These are phyloP conservation scores for Eira barbara DNA, from an alignment of 2,113 vertebrate species.

Conservation along the genomic window DNA sequence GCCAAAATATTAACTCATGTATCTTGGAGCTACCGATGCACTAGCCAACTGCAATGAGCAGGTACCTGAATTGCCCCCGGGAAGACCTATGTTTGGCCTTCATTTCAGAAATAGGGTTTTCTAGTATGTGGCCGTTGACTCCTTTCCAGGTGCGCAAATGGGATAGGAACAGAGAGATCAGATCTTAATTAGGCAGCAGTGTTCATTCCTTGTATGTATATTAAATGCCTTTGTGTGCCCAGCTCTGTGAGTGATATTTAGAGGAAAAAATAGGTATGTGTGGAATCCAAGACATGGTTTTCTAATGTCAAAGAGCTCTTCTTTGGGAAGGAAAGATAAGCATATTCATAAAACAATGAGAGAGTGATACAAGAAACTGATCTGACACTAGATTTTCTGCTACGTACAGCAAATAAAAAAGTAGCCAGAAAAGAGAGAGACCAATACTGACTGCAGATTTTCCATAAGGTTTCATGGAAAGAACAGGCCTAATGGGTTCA, in stretches of 20 bases:
- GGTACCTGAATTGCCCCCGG: not conserved
- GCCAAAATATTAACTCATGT: not conserved
- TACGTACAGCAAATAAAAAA: not conserved
- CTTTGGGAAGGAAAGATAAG: not conserved
- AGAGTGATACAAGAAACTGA: not conserved
- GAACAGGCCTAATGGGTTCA: not conserved
- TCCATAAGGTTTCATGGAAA: not conserved
- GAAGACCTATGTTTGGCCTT: not conserved
- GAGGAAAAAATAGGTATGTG: not conserved
- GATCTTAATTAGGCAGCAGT: not conserved
- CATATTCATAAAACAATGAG: not conserved
- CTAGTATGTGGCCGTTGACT: not conserved
- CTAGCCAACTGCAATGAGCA: not conserved
- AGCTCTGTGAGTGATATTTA: not conserved
- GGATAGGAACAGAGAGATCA: not conserved
- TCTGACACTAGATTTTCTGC: not conserved
- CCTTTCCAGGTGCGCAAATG: not conserved
- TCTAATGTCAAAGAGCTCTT: not conserved
- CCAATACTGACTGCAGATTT: not conserved
- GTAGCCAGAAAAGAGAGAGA: not conserved
- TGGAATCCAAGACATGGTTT: not conserved
- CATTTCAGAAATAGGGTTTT: not conserved
- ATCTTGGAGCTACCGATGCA: not conserved
- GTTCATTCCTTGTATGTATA: not conserved
- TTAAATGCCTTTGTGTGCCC: not conserved